Percentiles rank a stretch among this genome's conserved stretches.
Conservation (phyloP, 1,140 invertebrate species). For the Drosophila subpulchrella region DNA sequence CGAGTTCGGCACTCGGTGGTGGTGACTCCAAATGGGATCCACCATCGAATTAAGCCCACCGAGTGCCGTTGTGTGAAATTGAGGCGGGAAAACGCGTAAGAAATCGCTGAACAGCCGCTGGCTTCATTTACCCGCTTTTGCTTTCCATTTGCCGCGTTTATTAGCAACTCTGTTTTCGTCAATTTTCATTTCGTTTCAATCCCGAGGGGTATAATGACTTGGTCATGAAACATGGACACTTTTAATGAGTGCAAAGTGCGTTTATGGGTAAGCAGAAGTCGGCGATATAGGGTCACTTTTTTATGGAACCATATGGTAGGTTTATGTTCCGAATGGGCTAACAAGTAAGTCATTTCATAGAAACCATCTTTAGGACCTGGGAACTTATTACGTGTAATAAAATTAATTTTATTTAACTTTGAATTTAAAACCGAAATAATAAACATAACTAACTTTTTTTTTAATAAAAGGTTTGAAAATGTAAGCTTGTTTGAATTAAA, state of each 20-base stretch:
- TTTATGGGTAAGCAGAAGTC: background rate
- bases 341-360: too few species aligned
- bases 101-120: constrained; percentile 45
- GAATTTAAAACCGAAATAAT: too few species aligned
- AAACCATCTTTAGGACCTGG: too few species aligned
- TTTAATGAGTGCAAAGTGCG: background rate
- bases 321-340: too few species aligned
- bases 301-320: background rate
- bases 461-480: too few species aligned
- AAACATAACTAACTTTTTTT: too few species aligned
- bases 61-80: constrained; percentile 36
- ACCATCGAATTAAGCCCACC: constrained; percentile 53
- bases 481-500: too few species aligned
- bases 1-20: constrained; percentile 54
- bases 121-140: constrained; percentile 60
- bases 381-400: too few species aligned
- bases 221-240: constrained; percentile 45
- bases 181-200: constrained; percentile 35
- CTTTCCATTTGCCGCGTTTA: constrained; percentile 69
- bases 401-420: too few species aligned
- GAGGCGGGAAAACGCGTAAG: constrained; percentile 65
- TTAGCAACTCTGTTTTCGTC: constrained; percentile 48
- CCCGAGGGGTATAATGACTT: constrained; percentile 52
- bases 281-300: constrained; percentile 11
- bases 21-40: constrained; percentile 45